Conservation (phyloP, 2,797 vertebrate species). For the Xenopus petersii region DNA sequence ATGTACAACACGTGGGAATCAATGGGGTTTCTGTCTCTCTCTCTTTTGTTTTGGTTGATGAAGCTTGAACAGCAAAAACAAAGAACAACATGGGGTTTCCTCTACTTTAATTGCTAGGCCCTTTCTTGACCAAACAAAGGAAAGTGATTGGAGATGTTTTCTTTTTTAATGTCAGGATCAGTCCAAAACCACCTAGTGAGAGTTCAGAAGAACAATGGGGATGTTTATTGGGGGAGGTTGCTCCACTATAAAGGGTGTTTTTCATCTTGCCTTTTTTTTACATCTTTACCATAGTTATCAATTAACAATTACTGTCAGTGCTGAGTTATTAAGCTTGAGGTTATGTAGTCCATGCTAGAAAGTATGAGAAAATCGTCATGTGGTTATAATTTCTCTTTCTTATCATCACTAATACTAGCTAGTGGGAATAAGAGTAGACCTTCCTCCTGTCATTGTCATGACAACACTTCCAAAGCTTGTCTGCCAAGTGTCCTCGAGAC, state of each 20-base stretch:
- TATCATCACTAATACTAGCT: constrained; percentile 75
- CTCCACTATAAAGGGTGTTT: constrained; percentile 54
- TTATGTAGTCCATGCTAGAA: constrained; percentile 64
- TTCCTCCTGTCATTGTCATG: constrained; percentile 76
- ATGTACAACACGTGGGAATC: constrained; percentile 14
- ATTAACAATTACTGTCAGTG: constrained; percentile 68
- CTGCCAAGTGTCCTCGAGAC: constrained; percentile 67
- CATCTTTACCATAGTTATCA: constrained; percentile 62
- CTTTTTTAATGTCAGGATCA: constrained; percentile 46
- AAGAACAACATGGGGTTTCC: constrained; percentile 42
- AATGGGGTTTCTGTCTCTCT: constrained; percentile 1
- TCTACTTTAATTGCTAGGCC: constrained; percentile 51
- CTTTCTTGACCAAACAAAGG: constrained; percentile 53
- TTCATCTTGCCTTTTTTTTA: constrained; percentile 46
- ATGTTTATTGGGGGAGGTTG: constrained; percentile 54
- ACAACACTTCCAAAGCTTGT: constrained; percentile 71
- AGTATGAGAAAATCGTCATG: constrained; percentile 65
- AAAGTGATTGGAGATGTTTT: constrained; percentile 56
- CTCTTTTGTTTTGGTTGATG: constrained; percentile 11
- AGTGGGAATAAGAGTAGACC: constrained; percentile 72
- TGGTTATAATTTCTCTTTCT: constrained; percentile 87
- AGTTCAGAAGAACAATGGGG: constrained; percentile 57
- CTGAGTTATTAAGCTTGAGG: constrained; percentile 68
- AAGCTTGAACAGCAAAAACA: constrained; percentile 46
- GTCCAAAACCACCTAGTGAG: constrained; percentile 58